Evolutionary conservation across 1,140 invertebrate genomes (phyloP), one percentile per base, ranked within the genome.

Genomic region (Sesamia nonagrioides): DNA sequence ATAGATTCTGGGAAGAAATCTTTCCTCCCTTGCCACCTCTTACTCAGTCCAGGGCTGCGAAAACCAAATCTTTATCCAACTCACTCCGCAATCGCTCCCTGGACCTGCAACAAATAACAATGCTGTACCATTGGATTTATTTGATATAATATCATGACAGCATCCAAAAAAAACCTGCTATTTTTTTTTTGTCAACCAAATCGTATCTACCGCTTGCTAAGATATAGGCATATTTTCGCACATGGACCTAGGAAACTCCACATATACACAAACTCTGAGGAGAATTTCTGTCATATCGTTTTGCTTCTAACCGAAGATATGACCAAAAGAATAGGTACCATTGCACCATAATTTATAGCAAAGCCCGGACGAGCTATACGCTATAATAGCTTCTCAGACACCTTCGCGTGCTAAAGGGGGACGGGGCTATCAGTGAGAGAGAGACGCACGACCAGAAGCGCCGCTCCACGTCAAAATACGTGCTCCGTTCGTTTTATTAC

Each of bases 391-490:
- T 84, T 92, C 82, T 82, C 88, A 91, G 91, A 90, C 88, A 91
- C 90, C 90, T 92, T 84, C 61, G 84, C 63, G 48, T 74, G 91
- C 76, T 86, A 33, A 86, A 93, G 33, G 7, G 88, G 80, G 91
- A 93, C 66, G 81, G 42, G 52, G 75, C 79, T 66, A 86, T 86
- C 50, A 54, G 87, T n/a, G 77, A n/a, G 90, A 95, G 80, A 6
- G 86, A 75, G 90, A 94, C 15, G 84, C 45, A 52, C 72, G 89
- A 94, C 91, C 93, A 95, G 93, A 95, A 95, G 93, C 93, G 93
- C 93, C 93, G 91, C 91, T 92, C 89, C 86, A 92, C 92, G 93
- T 95, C 93, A 95, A 95, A 95, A 95, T 95, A 95, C 92, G 92
- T 94, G 93, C 89, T 89, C 88, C 91, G 91, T 92, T 95, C 93